Conservation (phyloP, 2,888 invertebrate species). For the Eurois occulta region DNA sequence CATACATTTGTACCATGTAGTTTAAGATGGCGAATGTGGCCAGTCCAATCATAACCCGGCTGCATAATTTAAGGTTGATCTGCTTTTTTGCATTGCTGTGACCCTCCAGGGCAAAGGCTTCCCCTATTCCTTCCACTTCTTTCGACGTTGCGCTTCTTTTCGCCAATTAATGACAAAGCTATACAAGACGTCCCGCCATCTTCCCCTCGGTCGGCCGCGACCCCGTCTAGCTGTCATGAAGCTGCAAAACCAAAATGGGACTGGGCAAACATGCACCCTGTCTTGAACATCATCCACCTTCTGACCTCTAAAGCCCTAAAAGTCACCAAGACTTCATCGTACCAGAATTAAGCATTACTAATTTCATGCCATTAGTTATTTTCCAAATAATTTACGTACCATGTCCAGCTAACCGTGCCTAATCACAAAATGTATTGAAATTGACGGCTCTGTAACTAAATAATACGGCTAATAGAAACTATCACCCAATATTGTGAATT, state of each 20-base stretch:
- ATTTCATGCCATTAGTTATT: conserved; percentile 35
- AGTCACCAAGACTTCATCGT: neutral
- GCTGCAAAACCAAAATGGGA: neutral
- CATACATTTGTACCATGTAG: too few relatives aligned
- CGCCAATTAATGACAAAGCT: neutral
- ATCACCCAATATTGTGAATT: conserved; percentile 40
- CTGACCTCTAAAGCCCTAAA: neutral
- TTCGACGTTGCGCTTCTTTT: neutral
- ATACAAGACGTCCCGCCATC: too few relatives aligned
- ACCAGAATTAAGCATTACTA: conserved; percentile 12
- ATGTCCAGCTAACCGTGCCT: conserved; percentile 29
- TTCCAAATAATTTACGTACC: conserved; percentile 37
- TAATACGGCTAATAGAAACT: conserved; percentile 36
- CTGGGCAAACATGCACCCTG: neutral
- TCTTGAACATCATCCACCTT: neutral
- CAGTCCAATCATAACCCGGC: too few relatives aligned
- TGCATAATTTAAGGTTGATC: too few relatives aligned
- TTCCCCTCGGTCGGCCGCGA: too few relatives aligned
- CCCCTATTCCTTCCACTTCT: neutral
- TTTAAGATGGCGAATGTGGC: too few relatives aligned
- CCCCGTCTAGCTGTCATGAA: neutral
- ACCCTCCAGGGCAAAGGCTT: too few relatives aligned
- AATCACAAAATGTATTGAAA: conserved; percentile 46
- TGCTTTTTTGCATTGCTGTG: too few relatives aligned
- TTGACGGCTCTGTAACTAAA: conserved; percentile 40